Conservation (phyloP, 2,113 vertebrate genomes). For the Colistium nudipinnis region DNA sequence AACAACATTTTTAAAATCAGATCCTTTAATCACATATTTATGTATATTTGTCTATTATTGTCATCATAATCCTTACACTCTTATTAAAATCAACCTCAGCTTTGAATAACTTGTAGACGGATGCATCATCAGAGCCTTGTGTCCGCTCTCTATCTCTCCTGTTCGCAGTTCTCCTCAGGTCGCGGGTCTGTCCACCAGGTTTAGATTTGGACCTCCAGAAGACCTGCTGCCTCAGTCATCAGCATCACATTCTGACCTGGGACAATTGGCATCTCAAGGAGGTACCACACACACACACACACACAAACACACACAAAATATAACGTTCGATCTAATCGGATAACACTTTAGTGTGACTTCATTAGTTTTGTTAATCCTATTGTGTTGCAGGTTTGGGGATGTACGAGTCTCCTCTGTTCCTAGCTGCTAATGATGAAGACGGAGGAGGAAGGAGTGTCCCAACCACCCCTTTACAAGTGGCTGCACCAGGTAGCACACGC, state of each 20-base stretch:
- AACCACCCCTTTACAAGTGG: constrained; percentile 94
- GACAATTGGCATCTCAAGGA: constrained; percentile 97
- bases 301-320: background rate
- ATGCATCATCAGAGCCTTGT: background rate
- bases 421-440: constrained; percentile 94
- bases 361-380: background rate
- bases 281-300: constrained; percentile 74
- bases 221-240: constrained; percentile 91
- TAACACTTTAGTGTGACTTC: background rate
- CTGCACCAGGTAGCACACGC: constrained; percentile 88
- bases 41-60: too few relatives aligned
- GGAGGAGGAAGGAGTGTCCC: constrained; percentile 96
- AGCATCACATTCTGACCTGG: constrained; percentile 94
- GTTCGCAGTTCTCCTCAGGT: constrained; percentile 93
- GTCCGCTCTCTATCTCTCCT: background rate
- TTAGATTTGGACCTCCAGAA: constrained; percentile 96
- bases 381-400: constrained; percentile 89
- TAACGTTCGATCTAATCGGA: background rate
- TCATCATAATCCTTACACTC: too few relatives aligned
- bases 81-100: background rate
- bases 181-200: constrained; percentile 90
- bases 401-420: constrained; percentile 96
- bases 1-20: too few relatives aligned
- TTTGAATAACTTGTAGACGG: background rate
- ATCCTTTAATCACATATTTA: too few relatives aligned